Evolutionary conservation across 2,888 invertebrate species (phyloP), one percentile per base, ranked within the genome.

Genomic region (Steromphala cineraria): DNA sequence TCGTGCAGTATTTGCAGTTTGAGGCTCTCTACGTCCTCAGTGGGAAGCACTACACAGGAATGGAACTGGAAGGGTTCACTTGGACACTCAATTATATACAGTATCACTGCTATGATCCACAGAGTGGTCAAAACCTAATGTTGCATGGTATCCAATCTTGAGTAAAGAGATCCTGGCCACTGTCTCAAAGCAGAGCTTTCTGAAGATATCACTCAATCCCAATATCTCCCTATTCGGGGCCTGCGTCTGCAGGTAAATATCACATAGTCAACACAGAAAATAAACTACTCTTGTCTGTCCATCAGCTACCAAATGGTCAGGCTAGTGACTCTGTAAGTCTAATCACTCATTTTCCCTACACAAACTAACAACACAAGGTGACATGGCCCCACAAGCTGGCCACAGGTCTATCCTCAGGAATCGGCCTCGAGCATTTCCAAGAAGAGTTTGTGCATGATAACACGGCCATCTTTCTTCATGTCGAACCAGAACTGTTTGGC

Each of bases 371-470:
- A 24, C 62, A 28, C 62, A 62, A 62, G 62, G 28, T 62, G 62
- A 62, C 62, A 71, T 71, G 71, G 71, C 36, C 71, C 71, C 40
- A 17, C 62, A 62, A 62, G 71, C 36, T 71, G 71, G 71, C 71
- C 71, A 40, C 31, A 71, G 36, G 17, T 17, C 40, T 17, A 36
- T 62, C 81, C 86, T 90, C 91, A 90, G 85, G 90, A 90, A 83
- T 91, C 91, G 7, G 91, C 91, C 93, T 98, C 98, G 83, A 98
- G 95, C 98, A 98, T 98, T 95, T 98, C 98, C 75, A 98, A 95
- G 94, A 99, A 98, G 79, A 99, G 95, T 94, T 98, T 98, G 95
- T 98, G 98, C 97, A 99, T 97, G 88, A 96, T 96, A 82, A 97
- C 97, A 92, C 96, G 96, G 5, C 97, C 97, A 86, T 97, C 97